Conservation (phyloP, 2,113 vertebrate species). For the Scytalopus superciliaris region DNA sequence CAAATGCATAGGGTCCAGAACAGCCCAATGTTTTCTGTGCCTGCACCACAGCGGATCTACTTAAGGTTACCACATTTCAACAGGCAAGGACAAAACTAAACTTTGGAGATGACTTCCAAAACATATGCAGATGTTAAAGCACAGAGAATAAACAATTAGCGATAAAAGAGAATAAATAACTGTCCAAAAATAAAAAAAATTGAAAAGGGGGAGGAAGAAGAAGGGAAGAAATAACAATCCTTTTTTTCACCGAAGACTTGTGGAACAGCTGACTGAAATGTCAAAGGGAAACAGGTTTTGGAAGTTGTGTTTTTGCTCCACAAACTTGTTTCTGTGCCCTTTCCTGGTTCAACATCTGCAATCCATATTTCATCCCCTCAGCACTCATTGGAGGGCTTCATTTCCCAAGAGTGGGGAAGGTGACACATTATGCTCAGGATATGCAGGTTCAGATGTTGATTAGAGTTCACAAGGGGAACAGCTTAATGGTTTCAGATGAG, state of each 20-base stretch:
- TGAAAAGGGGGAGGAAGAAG: neutral
- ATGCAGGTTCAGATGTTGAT: neutral
- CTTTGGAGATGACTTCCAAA: constrained; percentile 27
- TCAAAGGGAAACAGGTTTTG: constrained; percentile 62
- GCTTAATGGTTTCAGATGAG: neutral
- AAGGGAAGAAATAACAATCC: neutral
- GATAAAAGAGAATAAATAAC: constrained; percentile 49
- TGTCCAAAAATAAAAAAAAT: constrained; percentile 31
- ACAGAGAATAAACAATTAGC: constrained; percentile 50
- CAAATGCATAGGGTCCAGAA: neutral
- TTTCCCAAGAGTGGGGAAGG: constrained; percentile 40
- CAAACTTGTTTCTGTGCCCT: constrained; percentile 27
- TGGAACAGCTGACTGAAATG: constrained; percentile 65
- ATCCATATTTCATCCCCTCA: constrained; percentile 45
- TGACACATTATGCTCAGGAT: constrained; percentile 30
- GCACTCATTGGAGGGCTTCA: neutral
- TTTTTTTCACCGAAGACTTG: constrained; percentile 46
- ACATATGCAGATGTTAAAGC: constrained; percentile 51
- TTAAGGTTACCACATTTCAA: neutral
- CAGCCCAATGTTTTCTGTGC: neutral
- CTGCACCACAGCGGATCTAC: neutral
- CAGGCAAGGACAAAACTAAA: neutral
- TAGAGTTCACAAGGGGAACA: neutral
- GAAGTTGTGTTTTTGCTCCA: constrained; percentile 11
- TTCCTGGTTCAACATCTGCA: constrained; percentile 60